Percentiles rank a stretch among this genome's conserved stretches.
These are phyloP conservation scores for Sebastes miniatus DNA, from an alignment of 2,797 vertebrate species.

Conservation along the genomic window DNA sequence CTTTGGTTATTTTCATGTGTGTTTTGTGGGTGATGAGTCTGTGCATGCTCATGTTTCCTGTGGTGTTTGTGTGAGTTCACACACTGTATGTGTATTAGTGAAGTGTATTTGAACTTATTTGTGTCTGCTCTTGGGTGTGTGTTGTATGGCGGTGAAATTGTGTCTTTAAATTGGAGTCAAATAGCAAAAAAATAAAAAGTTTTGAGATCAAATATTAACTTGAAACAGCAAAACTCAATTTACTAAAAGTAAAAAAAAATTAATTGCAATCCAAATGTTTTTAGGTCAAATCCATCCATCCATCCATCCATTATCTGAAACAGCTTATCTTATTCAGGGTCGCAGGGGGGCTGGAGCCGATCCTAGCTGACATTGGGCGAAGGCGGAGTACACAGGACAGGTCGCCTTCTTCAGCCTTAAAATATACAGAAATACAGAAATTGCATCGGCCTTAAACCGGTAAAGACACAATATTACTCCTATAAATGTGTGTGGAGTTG, in stretches of 20 bases:
- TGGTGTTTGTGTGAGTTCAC: background rate
- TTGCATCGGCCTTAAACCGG: background rate
- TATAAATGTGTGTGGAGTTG: background rate
- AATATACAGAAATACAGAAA: accelerated
- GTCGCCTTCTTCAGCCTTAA: no score
- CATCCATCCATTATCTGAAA: accelerated
- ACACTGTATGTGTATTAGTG: background rate
- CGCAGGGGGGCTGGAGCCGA: no score
- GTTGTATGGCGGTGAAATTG: background rate
- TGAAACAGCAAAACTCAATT: no score
- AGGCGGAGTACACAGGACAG: no score
- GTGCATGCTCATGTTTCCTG: background rate
- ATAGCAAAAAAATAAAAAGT: background rate
- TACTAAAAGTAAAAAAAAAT: no score
- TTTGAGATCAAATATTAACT: no score
- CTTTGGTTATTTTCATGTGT: background rate
- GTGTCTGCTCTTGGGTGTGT: background rate
- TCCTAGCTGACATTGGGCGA: no score
- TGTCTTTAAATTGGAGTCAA: background rate
- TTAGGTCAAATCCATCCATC: no score
- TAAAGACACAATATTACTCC: background rate
- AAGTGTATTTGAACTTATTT: no score
- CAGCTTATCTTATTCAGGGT: accelerated
- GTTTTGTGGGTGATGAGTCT: background rate
- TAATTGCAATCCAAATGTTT: accelerated